Base-by-base conservation (phyloP, 2,113 vertebrate genomes). In the Silurus glanis region DNA sequence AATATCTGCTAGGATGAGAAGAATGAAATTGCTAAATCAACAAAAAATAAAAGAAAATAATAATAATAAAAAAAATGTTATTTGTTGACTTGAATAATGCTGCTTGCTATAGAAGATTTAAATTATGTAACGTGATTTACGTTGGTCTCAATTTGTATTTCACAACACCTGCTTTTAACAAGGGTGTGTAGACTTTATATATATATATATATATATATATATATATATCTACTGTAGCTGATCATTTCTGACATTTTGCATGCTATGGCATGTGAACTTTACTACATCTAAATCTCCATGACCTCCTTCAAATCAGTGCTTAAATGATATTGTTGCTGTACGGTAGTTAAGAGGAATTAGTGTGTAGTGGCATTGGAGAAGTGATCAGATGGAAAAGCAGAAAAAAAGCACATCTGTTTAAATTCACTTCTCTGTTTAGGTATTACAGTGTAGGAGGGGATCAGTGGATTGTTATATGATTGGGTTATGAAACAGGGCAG, bases 341-440 rank as follows among this genome's bases (percentile, higher is more conserved):
- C 80, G 64, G 61, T 67, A 19, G 51, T 59, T 51, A 47, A 47
- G 21, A 72, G 17, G 66, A 83, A 58, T 47, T 49, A 58, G 37
- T n/a, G 19, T 9, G 12, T 9, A 9, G 19, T 9, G 6, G 19
- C 67, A 72, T 2, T 67, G 53, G 62, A 62, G 82, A 80, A 71
- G 75, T 69, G 49, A 84, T 61, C 12, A 74, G 58, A 82, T n/a
- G 23, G 17, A 59, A 37, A 10, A 14, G 62, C 17, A 8, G 55
- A 74, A 84, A 66, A 66, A 19, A 6, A 76, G 55, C 49, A 51
- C 51, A 55, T 76, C 72, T 78, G 59, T 37, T 53, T 55, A 5
- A 23, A 56, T 64, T 51, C 51, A 79, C 80, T 83, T 81, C 76
- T 81, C 75, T 19, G 56, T 81, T 85, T 16, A 21, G 45, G 58